Base-by-base conservation (phyloP, 1,140 invertebrate species). In the Harpegnathos saltator region DNA sequence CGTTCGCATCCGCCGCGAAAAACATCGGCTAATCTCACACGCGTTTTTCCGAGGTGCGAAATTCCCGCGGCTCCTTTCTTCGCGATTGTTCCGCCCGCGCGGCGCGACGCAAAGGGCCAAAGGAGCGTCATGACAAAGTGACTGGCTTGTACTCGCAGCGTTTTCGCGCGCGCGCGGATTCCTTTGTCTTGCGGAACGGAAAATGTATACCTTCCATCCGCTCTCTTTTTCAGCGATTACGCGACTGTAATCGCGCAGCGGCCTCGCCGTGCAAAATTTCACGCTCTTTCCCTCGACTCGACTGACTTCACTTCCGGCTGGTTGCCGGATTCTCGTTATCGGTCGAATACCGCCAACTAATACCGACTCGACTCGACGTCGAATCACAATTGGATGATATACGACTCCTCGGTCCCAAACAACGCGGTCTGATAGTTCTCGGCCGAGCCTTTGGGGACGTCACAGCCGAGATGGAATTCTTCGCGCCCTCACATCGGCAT, bases 81-180 rank as follows among this genome's bases (percentile, higher is more conserved):
- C n/a, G 19, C 54, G 66, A 77, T 56, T 62, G 19, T 19, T 24
- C 74, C 14, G 48, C 26, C 24, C 52, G 22, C 61, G 17, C 38
- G n/a, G n/a, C n/a, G n/a, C n/a, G n/a, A 11, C 9, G 9, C 38
- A 77, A 15, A 1, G 29, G 14, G 12, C 14, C 17, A 77, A 65
- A 54, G 29, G 11, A 74, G 24, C 73, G n/a, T n/a, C 44, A 33
- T 65, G 17, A 77, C 66, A 26, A 77, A 66, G 62, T 26, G 17
- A 24, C 14, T 12, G 73, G 50, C n/a, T 54, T 33, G 1, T 65
- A 56, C 22, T 56, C 54, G 26, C 7, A 26, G 14, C 15, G n/a
- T 3, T 77, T n/a, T 38, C 19, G n/a, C 29, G n/a, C 29, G n/a
- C 29, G n/a, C 29, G 29, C 19, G 44, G 66, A n/a, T 54, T 9